Percentiles rank a stretch among this genome's conserved stretches.
Evolutionary conservation across 2,888 invertebrate genomes (phyloP).

Genomic region (Bimastos eiseni): DNA sequence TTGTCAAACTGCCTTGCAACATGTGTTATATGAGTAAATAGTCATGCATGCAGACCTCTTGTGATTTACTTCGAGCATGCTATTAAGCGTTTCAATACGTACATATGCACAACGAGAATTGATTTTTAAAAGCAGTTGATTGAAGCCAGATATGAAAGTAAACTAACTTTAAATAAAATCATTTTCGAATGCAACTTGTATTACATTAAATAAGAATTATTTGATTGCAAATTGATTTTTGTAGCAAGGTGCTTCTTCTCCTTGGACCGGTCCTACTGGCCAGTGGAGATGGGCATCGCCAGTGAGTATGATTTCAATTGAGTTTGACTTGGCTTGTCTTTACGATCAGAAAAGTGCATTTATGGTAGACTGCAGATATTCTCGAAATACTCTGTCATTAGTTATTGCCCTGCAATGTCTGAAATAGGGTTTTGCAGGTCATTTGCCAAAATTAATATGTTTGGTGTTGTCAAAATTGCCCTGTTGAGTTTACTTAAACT

Average conservation of each 20-base stretch:
- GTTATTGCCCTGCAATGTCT: background rate
- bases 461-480: background rate
- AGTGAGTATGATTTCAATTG: background rate
- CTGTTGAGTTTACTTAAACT: background rate
- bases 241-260: background rate
- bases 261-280: constrained; percentile 14
- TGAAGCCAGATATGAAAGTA: background rate
- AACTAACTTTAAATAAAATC: background rate
- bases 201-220: background rate
- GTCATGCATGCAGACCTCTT: no score
- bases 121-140: background rate
- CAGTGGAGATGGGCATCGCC: constrained; percentile 21
- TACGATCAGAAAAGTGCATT: background rate
- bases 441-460: background rate
- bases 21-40: no score
- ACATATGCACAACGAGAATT: background rate
- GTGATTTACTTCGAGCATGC: no score
- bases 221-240: background rate
- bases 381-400: background rate
- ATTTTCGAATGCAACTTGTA: background rate
- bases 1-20: no score
- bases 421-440: background rate
- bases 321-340: background rate
- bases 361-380: constrained; percentile 1
- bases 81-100: no score